Evolutionary conservation across 2,797 vertebrate genomes (phyloP).

Genomic region (Erethizon dorsatum): DNA sequence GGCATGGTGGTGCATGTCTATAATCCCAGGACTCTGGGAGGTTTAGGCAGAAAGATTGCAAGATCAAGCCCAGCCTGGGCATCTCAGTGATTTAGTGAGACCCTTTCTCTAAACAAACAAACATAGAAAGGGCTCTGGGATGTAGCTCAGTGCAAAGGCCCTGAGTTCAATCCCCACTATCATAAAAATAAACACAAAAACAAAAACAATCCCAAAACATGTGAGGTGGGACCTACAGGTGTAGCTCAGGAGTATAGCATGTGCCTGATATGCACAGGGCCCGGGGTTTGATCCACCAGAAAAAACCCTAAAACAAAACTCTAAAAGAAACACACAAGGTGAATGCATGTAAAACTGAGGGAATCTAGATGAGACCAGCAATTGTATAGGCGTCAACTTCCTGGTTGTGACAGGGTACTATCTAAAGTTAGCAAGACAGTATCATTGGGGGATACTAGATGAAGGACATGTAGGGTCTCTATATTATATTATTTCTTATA

Average conservation of each 20-base stretch:
- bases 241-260: background rate
- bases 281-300: background rate
- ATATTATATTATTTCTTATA: background rate
- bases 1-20: background rate
- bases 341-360: background rate
- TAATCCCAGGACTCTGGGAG: background rate
- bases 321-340: background rate
- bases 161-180: background rate
- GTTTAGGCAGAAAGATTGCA: background rate
- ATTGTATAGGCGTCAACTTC: rapidly evolving
- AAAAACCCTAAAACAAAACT: too few species aligned
- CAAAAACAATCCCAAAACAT: background rate
- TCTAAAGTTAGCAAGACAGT: background rate
- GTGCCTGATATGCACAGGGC: background rate
- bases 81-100: background rate
- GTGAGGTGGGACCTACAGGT: too few species aligned
- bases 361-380: background rate
- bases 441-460: rapidly evolving
- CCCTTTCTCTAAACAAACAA: background rate
- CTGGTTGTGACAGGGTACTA: background rate
- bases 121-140: background rate
- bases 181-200: background rate
- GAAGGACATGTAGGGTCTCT: background rate
- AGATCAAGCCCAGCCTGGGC: background rate
- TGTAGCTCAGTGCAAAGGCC: background rate